phyloP scores from a whole-genome alignment of 2,888 invertebrate genomes.

The Marasmarcha lunaedactyla region DNA sequence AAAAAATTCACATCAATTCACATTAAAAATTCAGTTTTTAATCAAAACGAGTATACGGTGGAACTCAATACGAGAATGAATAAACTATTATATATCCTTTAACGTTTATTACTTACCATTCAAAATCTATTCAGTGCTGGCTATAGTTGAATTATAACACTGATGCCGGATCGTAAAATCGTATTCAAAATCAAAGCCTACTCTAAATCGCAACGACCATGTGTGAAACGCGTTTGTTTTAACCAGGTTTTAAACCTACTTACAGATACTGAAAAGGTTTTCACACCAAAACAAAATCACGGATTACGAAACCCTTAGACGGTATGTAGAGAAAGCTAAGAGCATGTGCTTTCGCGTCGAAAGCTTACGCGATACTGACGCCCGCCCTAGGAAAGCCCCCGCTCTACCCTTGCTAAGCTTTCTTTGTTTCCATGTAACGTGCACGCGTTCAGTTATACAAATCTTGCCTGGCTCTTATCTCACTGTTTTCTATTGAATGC shows the following conservation, averaged over 20 bases:
- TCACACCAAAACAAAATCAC: constrained; percentile 23
- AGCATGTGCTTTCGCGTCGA: constrained; percentile 32
- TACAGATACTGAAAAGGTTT: no score
- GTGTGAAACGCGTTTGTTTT: constrained; percentile 4
- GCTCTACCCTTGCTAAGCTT: constrained; percentile 1
- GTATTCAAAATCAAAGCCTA: no score
- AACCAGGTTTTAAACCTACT: not conserved
- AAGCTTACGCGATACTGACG: constrained; percentile 46
- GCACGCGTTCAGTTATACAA: no score
- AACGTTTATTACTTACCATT: constrained; percentile 19
- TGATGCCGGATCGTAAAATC: no score
- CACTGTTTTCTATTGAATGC: no score
- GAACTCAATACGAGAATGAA: no score
- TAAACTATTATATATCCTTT: no score
- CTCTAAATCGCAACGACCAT: constrained; percentile 22
- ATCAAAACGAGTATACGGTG: no score
- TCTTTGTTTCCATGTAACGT: constrained; percentile 1
- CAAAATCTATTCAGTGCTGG: constrained; percentile 10
- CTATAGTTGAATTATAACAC: constrained; percentile 10
- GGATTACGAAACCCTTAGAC: constrained; percentile 20
- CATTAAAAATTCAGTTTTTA: no score
- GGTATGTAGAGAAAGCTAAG: constrained; percentile 13
- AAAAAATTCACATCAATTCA: no score
- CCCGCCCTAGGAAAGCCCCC: constrained; percentile 37
- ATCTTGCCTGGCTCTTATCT: no score